These are phyloP conservation scores for Ficedula albicollis DNA, from an alignment of 2,797 vertebrate genomes.

Conservation along the genomic window DNA sequence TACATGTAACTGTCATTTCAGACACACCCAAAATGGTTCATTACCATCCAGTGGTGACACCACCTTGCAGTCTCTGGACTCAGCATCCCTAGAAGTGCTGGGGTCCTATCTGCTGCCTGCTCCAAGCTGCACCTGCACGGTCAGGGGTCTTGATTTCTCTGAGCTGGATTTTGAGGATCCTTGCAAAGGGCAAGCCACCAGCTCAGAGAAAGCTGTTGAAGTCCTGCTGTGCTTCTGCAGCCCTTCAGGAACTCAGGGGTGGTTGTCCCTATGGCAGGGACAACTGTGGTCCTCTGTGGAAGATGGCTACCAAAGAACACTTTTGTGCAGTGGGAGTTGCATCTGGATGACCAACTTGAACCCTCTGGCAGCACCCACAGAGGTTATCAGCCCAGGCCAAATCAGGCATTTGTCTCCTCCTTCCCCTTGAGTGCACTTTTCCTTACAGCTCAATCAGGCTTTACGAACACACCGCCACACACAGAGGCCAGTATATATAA, in stretches of 20 bases:
- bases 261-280: background rate
- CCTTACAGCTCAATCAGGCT: conserved; percentile 61
- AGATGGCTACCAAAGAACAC: background rate
- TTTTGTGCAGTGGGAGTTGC: background rate
- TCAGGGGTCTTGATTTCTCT: background rate
- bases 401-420: conserved; percentile 6
- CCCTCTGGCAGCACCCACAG: background rate
- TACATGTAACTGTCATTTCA: background rate
- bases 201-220: background rate
- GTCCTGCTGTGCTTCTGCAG: background rate
- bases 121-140: background rate
- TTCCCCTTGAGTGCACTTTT: conserved; percentile 42
- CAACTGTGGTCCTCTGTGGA: background rate
- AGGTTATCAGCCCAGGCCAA: conserved; percentile 16
- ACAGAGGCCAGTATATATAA: conserved; percentile 62
- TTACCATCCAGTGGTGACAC: background rate
- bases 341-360: background rate
- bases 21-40: background rate
- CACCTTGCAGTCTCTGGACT: background rate
- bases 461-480: conserved; percentile 31
- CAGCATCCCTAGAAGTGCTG: background rate
- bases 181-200: background rate
- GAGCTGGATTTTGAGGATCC: background rate
- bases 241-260: background rate
- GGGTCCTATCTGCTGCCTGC: background rate